Conservation (phyloP, 2,888 invertebrate genomes). For the Cetonia aurata region DNA sequence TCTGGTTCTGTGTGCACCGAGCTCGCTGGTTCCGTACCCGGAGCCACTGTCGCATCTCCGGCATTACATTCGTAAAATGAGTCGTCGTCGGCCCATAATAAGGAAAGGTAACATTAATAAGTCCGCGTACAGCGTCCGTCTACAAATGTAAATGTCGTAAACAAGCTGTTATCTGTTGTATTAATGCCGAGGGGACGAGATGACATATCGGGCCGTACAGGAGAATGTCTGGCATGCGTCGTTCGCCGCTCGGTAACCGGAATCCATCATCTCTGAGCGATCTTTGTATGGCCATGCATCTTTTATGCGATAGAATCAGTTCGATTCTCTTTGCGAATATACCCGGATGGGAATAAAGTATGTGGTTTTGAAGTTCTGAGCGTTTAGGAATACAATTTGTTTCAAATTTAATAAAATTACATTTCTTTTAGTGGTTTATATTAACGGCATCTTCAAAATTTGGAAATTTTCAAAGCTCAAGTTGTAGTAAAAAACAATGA, state of each 20-base stretch:
- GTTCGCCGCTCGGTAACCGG: slow-evolving; percentile 53
- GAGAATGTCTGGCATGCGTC: slow-evolving; percentile 61
- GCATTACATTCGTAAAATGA: slow-evolving; percentile 41
- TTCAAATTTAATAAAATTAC: no score
- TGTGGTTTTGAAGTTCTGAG: no score
- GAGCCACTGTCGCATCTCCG: background rate
- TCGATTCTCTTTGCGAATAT: slow-evolving; percentile 7
- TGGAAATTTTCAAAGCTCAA: no score
- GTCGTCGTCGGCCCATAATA: slow-evolving; percentile 41
- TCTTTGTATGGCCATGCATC: slow-evolving; percentile 8
- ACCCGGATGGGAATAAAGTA: no score
- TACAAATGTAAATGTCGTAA: slow-evolving; percentile 59
- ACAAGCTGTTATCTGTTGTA: slow-evolving; percentile 63
- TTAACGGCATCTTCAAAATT: no score
- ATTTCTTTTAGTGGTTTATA: no score
- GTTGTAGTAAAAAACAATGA: no score
- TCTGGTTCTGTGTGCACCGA: background rate
- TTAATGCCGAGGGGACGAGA: slow-evolving; percentile 61
- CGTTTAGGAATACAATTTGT: no score
- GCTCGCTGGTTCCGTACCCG: no score
- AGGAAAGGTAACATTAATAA: slow-evolving; percentile 43
- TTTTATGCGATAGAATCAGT: slow-evolving; percentile 39
- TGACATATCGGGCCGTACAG: slow-evolving; percentile 60
- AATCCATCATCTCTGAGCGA: slow-evolving; percentile 41
- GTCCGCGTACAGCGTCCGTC: slow-evolving; percentile 40